These are phyloP conservation scores for Acrobasis consociella DNA, from an alignment of 2,888 invertebrate species.

Conservation along the genomic window DNA sequence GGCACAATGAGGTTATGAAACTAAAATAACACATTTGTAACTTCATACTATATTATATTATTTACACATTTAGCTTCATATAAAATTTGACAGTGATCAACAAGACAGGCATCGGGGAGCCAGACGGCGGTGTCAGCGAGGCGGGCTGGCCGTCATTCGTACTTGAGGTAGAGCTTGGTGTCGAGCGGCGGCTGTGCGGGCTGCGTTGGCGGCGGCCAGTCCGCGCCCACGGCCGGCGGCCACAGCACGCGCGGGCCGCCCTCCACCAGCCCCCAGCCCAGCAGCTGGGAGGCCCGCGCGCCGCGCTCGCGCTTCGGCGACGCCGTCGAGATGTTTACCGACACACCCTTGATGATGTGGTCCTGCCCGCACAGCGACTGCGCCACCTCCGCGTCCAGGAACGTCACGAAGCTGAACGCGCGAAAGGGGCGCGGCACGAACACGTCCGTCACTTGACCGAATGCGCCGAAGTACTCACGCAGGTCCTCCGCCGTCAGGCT, in stretches of 20 bases:
- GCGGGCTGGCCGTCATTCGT: slow-evolving; percentile 57
- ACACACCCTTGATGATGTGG: slow-evolving; percentile 92
- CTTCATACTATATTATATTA: slow-evolving; percentile 61
- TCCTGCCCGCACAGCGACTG: slow-evolving; percentile 91
- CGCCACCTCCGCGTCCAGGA: slow-evolving; percentile 90
- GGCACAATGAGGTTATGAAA: slow-evolving; percentile 26
- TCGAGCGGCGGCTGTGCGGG: slow-evolving; percentile 43
- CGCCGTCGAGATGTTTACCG: slow-evolving; percentile 93
- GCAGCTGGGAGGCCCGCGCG: slow-evolving; percentile 40
- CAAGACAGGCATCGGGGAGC: slow-evolving; percentile 43
- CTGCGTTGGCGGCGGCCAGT: slow-evolving; percentile 44
- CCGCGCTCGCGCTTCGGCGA: slow-evolving; percentile 89
- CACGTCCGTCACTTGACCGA: slow-evolving; percentile 93
- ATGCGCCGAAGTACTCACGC: slow-evolving; percentile 89
- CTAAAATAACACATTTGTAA: slow-evolving; percentile 39
- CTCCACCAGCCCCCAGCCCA: slow-evolving; percentile 65
- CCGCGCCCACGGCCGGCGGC: slow-evolving; percentile 42
- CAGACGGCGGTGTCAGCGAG: slow-evolving; percentile 35
- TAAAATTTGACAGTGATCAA: slow-evolving; percentile 74
- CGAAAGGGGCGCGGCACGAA: slow-evolving; percentile 94
- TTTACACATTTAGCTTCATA: slow-evolving; percentile 71
- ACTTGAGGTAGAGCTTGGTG: slow-evolving; percentile 76
- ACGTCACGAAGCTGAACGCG: slow-evolving; percentile 92
- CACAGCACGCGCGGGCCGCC: slow-evolving; percentile 52
- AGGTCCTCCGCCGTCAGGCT: slow-evolving; percentile 90